A percentile compares a stretch with the other conserved stretches of the same genome.
These are phyloP conservation scores for Pangasius macronema DNA, from an alignment of 2,797 vertebrate genomes.

Conservation along the genomic window DNA sequence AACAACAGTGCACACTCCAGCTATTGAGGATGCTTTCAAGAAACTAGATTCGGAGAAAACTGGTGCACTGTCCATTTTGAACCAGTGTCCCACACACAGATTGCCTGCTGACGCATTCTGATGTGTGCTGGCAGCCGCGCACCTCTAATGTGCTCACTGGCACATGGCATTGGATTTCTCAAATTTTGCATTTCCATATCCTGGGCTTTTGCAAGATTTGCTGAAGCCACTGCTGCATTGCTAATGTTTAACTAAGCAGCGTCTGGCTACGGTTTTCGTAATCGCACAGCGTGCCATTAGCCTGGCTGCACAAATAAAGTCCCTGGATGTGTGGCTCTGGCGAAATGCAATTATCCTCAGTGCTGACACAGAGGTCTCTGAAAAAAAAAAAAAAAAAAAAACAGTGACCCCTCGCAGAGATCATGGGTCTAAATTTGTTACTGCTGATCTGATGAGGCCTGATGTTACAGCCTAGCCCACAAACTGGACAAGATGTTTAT, in stretches of 20 bases:
- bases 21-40: background rate
- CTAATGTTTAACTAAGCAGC: constrained; percentile 44
- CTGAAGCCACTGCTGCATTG: background rate
- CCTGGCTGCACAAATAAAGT: constrained; percentile 11
- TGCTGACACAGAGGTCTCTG: constrained; percentile 33
- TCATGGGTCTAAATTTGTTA: constrained; percentile 25
- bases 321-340: constrained; percentile 26
- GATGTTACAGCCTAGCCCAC: background rate
- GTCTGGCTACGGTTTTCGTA: background rate
- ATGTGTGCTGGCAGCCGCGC: background rate
- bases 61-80: background rate
- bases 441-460: background rate
- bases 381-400: background rate
- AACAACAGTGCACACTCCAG: background rate
- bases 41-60: background rate
- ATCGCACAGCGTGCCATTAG: constrained; percentile 32
- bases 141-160: constrained; percentile 33
- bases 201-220: constrained; percentile 16
- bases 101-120: background rate
- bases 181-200: constrained; percentile 20
- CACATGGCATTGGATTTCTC: constrained; percentile 18
- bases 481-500: background rate
- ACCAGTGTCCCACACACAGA: background rate
- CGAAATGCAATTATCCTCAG: constrained; percentile 41
- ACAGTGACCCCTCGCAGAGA: constrained; percentile 13